phyloP scores from a whole-genome alignment of 2,797 vertebrate genomes.

The Scolopax bukidnonensis region DNA sequence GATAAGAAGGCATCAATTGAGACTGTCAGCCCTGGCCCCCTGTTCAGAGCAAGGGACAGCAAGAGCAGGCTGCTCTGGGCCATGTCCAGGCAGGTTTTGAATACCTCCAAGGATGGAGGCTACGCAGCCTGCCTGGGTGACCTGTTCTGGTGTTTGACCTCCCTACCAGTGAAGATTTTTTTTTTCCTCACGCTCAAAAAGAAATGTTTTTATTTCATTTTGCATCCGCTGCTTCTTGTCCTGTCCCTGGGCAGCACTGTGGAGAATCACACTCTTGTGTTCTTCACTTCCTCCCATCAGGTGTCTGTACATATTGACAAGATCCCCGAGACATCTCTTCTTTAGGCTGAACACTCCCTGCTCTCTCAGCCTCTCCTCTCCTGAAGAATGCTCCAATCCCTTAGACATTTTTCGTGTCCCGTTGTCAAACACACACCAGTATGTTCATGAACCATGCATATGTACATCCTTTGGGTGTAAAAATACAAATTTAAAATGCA shows the following conservation, averaged over 20 bases:
- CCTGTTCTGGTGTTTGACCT: neutral
- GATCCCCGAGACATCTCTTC: neutral
- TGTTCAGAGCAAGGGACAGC: neutral
- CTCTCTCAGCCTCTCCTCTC: neutral
- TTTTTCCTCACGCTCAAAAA: neutral
- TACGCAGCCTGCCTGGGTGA: neutral
- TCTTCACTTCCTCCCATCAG: neutral
- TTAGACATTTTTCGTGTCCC: neutral
- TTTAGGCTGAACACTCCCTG: neutral
- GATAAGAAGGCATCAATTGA: neutral
- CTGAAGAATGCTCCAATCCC: neutral
- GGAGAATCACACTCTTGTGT: neutral
- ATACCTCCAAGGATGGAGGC: neutral
- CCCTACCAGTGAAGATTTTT: neutral
- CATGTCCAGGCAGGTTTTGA: neutral
- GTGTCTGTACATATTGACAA: neutral
- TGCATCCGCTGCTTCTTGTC: neutral
- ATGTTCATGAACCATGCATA: neutral
- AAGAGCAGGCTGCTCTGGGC: neutral
- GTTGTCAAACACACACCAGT: neutral
- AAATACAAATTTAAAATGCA: neutral
- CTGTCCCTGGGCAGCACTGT: neutral
- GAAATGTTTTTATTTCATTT: neutral
- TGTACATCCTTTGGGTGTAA: neutral
- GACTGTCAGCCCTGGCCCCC: neutral